Evolutionary conservation across 2,888 invertebrate genomes (phyloP).

Genomic region (Volucella zonaria): DNA sequence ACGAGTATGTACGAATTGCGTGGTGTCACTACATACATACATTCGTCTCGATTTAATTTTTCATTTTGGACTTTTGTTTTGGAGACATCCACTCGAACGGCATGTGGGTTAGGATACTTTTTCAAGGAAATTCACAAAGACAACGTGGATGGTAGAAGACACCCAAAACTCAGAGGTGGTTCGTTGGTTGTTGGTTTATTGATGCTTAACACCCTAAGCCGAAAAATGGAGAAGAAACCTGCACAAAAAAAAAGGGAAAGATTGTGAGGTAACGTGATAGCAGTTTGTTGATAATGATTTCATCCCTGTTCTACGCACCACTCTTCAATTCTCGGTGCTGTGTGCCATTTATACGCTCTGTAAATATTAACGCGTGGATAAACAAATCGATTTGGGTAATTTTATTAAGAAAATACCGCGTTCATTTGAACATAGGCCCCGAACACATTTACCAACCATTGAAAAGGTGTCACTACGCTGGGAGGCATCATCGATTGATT

Average conservation of each 20-base stretch:
- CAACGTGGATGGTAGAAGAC: neutral
- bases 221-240: conserved; percentile 1
- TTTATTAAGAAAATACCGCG: conserved; percentile 42
- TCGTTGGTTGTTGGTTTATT: conserved; percentile 5
- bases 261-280: conserved; percentile 25
- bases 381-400: conserved; percentile 63
- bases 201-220: conserved; percentile 11
- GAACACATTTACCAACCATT: conserved; percentile 13
- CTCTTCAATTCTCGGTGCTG: neutral
- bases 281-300: conserved; percentile 27
- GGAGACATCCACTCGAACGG: conserved; percentile 7
- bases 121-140: conserved; percentile 7
- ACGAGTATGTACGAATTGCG: conserved; percentile 12
- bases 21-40: neutral
- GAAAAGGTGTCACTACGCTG: neutral
- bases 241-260: too few species aligned
- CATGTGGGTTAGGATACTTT: conserved; percentile 1
- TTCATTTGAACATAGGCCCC: conserved; percentile 20
- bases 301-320: neutral
- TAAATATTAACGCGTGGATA: conserved; percentile 51
- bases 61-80: neutral
- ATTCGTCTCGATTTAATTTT: conserved; percentile 18
- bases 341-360: neutral
- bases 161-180: neutral
- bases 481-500: conserved; percentile 28